phyloP scores from a whole-genome alignment of 2,797 vertebrate genomes.

The Leucoraja ocellata region DNA sequence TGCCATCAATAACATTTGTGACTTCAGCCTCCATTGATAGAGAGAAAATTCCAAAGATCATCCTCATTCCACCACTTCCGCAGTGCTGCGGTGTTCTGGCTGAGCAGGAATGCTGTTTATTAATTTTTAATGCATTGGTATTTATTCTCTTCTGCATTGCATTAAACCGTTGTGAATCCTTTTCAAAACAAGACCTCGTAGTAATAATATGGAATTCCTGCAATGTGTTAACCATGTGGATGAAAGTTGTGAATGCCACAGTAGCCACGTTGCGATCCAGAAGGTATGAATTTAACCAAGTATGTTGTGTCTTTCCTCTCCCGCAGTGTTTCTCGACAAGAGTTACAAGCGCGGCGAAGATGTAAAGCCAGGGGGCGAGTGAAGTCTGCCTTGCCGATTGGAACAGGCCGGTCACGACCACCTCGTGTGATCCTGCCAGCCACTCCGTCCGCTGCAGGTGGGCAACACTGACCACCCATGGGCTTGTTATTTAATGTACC shows the following conservation, averaged over 20 bases:
- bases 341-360: conserved; percentile 8
- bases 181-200: neutral
- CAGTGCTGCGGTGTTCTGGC: neutral
- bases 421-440: conserved; percentile 27
- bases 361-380: neutral
- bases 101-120: neutral
- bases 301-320: neutral
- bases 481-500: neutral
- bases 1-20: neutral
- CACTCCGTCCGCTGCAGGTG: conserved; percentile 5
- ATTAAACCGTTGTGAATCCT: neutral
- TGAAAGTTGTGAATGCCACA: neutral
- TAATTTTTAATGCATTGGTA: neutral
- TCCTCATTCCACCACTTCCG: neutral
- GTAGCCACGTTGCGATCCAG: neutral
- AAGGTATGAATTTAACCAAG: neutral
- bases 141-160: neutral
- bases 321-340: neutral
- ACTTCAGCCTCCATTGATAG: neutral
- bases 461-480: neutral
- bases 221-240: neutral
- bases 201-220: neutral
- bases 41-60: neutral
- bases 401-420: neutral
- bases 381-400: neutral